Base-by-base conservation (phyloP, 2,888 invertebrate species). In the Pollenia griseotomentosa region DNA sequence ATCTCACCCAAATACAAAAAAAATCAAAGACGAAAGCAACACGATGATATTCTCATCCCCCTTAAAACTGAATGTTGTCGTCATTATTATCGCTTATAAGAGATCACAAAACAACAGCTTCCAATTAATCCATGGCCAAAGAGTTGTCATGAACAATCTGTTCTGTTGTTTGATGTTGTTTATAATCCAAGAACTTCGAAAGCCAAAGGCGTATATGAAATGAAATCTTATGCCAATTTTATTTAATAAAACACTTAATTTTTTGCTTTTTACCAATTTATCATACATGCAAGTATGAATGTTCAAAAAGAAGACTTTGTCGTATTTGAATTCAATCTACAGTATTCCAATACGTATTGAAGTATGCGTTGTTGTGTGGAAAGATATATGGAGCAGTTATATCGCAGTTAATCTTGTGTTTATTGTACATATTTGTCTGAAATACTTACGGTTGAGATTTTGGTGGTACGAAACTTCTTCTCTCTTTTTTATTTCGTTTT, bases 71-170 rank as follows among this genome's bases (percentile, higher is more conserved):
- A 40, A 55, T 46, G 40, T 82, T 78, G 79, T 77, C 80, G 77
- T 87, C 84, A 84, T 84, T 87, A 84, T 84, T 87, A 87, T 87
- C 87, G 53, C 84, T 74, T 81, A 81, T 84, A 84, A 81, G 80
- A 85, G 87, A 87, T 87, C 87, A 85, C 68, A 83, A 85, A 87
- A 85, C 87, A 87, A 85, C 87, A 87, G 87, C 87, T 87, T 85
- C 87, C 87, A 87, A 87, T 87, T 87, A 87, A 87, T 87, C 85
- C 87, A 82, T 87, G 85, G 84, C 85, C 87, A 85, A 85, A 83
- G 65, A 81, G 82, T 85, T 87, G 87, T 87, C 87, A 83, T 81
- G 87, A 80, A 84, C 86, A 84, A 87, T 87, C 86, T 81, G 80
- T 83, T 73, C 66, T 61, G 51, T 66, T 73, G 59, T 74, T 73